Conservation (phyloP, 1,140 invertebrate species). For the Metaphire vulgaris region DNA sequence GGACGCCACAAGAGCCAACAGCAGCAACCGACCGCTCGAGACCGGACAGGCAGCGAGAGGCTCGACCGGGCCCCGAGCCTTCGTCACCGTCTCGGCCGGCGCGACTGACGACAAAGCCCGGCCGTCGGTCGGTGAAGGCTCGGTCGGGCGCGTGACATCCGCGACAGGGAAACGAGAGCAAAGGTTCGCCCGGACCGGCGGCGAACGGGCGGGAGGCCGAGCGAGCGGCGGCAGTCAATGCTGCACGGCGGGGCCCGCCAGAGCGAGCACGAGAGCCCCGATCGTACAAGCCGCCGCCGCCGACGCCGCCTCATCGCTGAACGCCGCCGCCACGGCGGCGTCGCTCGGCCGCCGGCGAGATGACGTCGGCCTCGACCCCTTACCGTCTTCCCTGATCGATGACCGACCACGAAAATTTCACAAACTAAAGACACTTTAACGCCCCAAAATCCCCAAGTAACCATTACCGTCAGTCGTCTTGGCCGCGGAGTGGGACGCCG, state of each 20-base stretch:
- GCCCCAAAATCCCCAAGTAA: neutral
- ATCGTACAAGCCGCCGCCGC: slow-evolving; percentile 2
- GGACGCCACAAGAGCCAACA: too few species aligned
- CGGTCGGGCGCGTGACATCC: neutral
- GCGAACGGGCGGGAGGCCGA: neutral
- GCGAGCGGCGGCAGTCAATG: slow-evolving; percentile 9
- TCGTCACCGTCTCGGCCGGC: slow-evolving; percentile 1
- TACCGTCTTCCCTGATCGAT: neutral
- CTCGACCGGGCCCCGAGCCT: slow-evolving; percentile 1
- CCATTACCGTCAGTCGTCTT: neutral
- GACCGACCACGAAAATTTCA: neutral
- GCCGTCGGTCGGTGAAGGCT: slow-evolving; percentile 8
- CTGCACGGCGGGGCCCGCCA: neutral
- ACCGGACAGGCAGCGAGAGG: neutral
- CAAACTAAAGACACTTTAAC: neutral
- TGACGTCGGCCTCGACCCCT: neutral
- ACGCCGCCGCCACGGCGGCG: too few species aligned
- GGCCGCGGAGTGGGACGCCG: neutral
- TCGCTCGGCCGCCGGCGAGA: neutral
- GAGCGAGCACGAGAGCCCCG: neutral
- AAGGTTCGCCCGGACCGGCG: slow-evolving; percentile 13
- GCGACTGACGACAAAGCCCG: slow-evolving; percentile 5
- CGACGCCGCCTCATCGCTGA: too few species aligned
- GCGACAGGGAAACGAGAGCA: slow-evolving; percentile 1
- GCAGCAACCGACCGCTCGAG: neutral